Evolutionary conservation across 92 coral and sea anemone species (phyloP).

Genomic region (Nematostella vectensis): DNA sequence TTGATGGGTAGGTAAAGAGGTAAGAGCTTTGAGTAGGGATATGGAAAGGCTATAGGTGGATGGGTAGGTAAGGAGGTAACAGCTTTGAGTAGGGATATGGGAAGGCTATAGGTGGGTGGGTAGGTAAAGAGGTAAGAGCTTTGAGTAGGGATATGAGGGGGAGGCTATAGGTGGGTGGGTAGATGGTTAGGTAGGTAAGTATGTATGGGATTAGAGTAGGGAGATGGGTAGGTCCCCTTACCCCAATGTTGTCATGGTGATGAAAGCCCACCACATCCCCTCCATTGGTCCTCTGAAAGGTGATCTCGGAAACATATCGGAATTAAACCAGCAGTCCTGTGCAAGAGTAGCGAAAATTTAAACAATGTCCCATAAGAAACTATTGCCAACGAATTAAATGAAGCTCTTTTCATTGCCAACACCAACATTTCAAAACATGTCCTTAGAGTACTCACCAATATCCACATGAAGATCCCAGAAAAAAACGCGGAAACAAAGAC

Average conservation of each 20-base stretch:
- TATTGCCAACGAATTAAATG: neutral
- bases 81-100: too few relatives aligned
- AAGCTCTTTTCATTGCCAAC: neutral
- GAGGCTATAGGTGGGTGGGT: too few relatives aligned
- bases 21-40: too few relatives aligned
- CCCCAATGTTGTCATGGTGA: constrained; percentile 91
- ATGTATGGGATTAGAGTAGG: too few relatives aligned
- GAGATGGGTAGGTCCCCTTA: constrained; percentile 22
- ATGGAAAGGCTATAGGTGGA: too few relatives aligned
- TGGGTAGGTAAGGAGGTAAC: too few relatives aligned
- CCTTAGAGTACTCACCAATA: constrained; percentile 43
- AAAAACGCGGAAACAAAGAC: constrained; percentile 65
- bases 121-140: too few relatives aligned
- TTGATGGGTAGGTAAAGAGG: too few relatives aligned
- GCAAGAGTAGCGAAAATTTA: neutral
- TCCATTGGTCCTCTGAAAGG: constrained; percentile 68
- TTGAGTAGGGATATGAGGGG: too few relatives aligned
- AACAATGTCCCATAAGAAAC: neutral
- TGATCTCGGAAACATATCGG: constrained; percentile 54
- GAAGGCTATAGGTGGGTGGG: too few relatives aligned
- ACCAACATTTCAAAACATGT: neutral
- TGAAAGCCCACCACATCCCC: constrained; percentile 98
- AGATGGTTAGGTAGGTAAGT: too few relatives aligned
- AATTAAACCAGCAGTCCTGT: constrained; percentile 69
- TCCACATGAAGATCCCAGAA: constrained; percentile 81